Evolutionary conservation across 2,113 vertebrate genomes (phyloP).

Genomic region (Calonectris borealis): DNA sequence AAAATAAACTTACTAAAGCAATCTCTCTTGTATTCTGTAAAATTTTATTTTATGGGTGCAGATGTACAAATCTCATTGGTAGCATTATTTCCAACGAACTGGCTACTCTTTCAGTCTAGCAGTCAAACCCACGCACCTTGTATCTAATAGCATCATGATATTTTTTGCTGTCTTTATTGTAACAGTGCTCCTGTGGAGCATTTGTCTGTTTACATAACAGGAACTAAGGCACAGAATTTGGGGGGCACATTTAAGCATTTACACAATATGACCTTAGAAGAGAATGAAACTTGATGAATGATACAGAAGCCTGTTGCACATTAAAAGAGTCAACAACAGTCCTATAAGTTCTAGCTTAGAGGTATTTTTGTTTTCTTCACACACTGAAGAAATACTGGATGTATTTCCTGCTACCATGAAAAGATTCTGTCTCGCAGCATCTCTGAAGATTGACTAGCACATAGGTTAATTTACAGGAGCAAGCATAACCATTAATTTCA

Average conservation of each 20-base stretch:
- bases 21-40: neutral
- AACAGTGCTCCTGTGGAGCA: neutral
- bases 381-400: rapidly evolving
- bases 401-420: neutral
- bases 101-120: neutral
- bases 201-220: neutral
- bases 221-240: neutral
- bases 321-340: neutral
- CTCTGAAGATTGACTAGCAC: neutral
- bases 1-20: neutral
- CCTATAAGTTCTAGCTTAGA: neutral
- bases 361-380: neutral
- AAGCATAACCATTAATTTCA: neutral
- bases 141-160: rapidly evolving
- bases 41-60: neutral
- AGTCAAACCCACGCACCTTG: neutral
- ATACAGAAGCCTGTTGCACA: neutral
- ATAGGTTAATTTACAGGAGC: neutral
- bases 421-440: neutral
- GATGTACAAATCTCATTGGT: neutral
- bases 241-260: neutral
- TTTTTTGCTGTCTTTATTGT: neutral
- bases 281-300: rapidly evolving
- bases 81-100: neutral
- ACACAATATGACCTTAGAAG: neutral